Evolutionary conservation across 2,888 invertebrate species (phyloP).

Genomic region (Phengaris arion): DNA sequence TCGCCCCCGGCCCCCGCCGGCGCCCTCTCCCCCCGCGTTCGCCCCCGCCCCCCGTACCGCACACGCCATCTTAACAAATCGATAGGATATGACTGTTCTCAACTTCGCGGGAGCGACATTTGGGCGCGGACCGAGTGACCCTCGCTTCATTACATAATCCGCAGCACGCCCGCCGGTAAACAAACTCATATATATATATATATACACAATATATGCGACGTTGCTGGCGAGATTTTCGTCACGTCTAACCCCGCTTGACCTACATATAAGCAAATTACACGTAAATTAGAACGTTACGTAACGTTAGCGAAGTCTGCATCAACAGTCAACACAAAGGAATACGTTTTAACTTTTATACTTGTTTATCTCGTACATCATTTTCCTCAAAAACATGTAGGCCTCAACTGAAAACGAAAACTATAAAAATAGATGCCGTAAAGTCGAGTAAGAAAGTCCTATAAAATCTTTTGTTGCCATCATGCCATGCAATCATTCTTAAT

Average conservation of each 20-base stretch:
- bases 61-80: conserved; percentile 80
- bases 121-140: conserved; percentile 75
- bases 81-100: conserved; percentile 81
- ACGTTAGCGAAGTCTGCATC: background rate
- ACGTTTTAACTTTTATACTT: background rate
- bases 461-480: background rate
- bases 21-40: conserved; percentile 48
- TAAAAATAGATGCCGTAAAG: background rate
- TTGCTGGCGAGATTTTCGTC: background rate
- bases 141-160: conserved; percentile 64
- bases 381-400: background rate
- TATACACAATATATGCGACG: background rate
- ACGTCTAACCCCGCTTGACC: conserved; percentile 14
- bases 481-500: background rate
- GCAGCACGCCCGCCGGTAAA: conserved; percentile 40
- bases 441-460: background rate
- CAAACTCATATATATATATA: conserved; percentile 38
- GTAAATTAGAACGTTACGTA: conserved; percentile 25
- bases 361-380: conserved; percentile 3
- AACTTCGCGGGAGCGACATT: conserved; percentile 76
- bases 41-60: conserved; percentile 53
- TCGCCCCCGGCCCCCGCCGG: conserved; percentile 43
- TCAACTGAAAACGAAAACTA: background rate
- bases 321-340: conserved; percentile 11
- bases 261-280: conserved; percentile 20